A percentile compares a stretch with the other conserved stretches of the same genome.
phyloP scores from a whole-genome alignment of 2,797 vertebrate genomes.

The Trichosurus vulpecula region DNA sequence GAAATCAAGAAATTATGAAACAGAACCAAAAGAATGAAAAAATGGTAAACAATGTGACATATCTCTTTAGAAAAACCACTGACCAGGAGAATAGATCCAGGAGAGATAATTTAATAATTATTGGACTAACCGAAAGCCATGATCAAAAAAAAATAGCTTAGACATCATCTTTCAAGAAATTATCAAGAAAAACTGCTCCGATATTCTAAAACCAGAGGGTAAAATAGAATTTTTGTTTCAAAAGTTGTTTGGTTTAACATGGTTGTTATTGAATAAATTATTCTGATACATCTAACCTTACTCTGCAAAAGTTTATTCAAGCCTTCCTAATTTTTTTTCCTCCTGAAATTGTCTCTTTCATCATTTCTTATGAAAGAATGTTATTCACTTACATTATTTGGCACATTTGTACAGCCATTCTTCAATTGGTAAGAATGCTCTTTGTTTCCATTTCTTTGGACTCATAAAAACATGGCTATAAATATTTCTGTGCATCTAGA shows the following conservation, averaged over 20 bases:
- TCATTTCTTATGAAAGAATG: neutral
- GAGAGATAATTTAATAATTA: no score
- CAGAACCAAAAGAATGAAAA: no score
- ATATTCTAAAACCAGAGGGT: no score
- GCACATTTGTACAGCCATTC: neutral
- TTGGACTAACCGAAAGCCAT: no score
- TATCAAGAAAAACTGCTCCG: no score
- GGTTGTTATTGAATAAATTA: neutral
- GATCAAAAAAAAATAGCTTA: no score
- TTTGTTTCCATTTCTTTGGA: neutral
- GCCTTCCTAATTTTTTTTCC: neutral
- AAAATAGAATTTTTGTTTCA: neutral
- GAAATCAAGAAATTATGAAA: no score
- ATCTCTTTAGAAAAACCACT: no score
- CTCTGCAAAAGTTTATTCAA: neutral
- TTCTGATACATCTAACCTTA: neutral
- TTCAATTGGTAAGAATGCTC: neutral
- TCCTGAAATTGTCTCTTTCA: neutral
- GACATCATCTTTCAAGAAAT: no score
- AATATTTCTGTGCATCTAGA: neutral
- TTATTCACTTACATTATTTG: neutral
- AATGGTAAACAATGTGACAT: no score
- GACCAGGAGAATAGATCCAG: no score
- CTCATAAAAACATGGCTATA: neutral
- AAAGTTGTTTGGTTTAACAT: neutral